These are phyloP conservation scores for Drosophila limbata DNA, from an alignment of 2,888 invertebrate species.

Conservation along the genomic window DNA sequence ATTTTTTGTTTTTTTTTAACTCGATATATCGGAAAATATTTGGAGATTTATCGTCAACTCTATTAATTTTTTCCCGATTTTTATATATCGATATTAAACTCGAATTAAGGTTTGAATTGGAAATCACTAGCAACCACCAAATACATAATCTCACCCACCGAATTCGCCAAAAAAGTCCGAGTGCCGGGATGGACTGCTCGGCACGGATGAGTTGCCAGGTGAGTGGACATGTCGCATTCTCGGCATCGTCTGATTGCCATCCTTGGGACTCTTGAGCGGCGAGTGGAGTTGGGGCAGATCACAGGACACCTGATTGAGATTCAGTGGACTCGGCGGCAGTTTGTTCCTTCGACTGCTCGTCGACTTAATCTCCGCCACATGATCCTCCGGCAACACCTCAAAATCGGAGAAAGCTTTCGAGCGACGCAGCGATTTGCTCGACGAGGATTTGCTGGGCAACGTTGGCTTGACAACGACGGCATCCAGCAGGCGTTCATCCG, in stretches of 20 bases:
- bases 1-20: no score
- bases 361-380: conserved; percentile 80
- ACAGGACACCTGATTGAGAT: conserved; percentile 82
- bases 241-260: conserved; percentile 80
- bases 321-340: conserved; percentile 83
- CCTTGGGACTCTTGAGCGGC: conserved; percentile 82
- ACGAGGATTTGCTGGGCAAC: conserved; percentile 72
- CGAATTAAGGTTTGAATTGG: no score
- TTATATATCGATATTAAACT: no score
- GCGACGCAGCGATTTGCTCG: conserved; percentile 79
- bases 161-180: conserved; percentile 89
- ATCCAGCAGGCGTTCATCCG: conserved; percentile 66
- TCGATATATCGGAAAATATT: no score
- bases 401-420: conserved; percentile 82
- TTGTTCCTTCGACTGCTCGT: conserved; percentile 74
- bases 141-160: conserved; percentile 85
- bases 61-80: no score
- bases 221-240: conserved; percentile 88
- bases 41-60: no score
- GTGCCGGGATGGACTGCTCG: conserved; percentile 89
- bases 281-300: conserved; percentile 85
- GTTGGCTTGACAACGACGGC: conserved; percentile 43
- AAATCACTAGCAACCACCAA: background rate
- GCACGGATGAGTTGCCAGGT: conserved; percentile 87
- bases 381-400: conserved; percentile 84